Conservation (phyloP, 2,797 vertebrate species). For the Gobionotothen gibberifrons region DNA sequence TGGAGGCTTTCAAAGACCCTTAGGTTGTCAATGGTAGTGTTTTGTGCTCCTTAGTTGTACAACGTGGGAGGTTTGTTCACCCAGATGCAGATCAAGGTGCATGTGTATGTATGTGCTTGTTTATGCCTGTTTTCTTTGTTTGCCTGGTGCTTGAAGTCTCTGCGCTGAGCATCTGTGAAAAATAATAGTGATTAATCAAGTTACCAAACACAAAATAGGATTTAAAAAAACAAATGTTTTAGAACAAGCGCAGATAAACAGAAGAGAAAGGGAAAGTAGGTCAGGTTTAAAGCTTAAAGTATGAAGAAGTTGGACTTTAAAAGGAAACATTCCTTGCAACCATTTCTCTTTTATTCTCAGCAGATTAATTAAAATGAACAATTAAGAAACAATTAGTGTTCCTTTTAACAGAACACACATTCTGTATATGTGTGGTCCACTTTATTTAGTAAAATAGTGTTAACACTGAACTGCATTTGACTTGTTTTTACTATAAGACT, state of each 20-base stretch:
- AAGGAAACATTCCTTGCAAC: conserved; percentile 36
- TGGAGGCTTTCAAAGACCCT: conserved; percentile 70
- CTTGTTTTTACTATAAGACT: conserved; percentile 22
- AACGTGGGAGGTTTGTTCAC: conserved; percentile 65
- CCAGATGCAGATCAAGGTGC: conserved; percentile 75
- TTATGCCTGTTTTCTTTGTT: conserved; percentile 22
- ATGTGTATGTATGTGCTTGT: conserved; percentile 39
- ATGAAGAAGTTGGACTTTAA: conserved; percentile 50
- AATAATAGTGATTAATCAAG: conserved; percentile 60
- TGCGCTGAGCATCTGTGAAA: conserved; percentile 29
- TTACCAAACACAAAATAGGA: conserved; percentile 40
- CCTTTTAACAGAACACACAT: conserved; percentile 18
- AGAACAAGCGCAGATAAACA: conserved; percentile 31
- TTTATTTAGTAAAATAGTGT: conserved; percentile 9
- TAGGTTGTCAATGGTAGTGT: conserved; percentile 59
- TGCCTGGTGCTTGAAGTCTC: conserved; percentile 29
- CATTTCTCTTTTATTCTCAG: conserved; percentile 34
- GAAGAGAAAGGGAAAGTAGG: conserved; percentile 50
- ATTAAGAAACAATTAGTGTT: conserved; percentile 35
- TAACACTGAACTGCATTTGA: conserved; percentile 1
- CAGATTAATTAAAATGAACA: conserved; percentile 56
- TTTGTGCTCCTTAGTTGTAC: conserved; percentile 64
- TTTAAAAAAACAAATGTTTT: conserved; percentile 12
- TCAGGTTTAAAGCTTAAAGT: conserved; percentile 59
- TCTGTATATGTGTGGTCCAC: conserved; percentile 8